These are phyloP conservation scores for Perdita meconis DNA, from an alignment of 2,888 invertebrate genomes.

Conservation along the genomic window DNA sequence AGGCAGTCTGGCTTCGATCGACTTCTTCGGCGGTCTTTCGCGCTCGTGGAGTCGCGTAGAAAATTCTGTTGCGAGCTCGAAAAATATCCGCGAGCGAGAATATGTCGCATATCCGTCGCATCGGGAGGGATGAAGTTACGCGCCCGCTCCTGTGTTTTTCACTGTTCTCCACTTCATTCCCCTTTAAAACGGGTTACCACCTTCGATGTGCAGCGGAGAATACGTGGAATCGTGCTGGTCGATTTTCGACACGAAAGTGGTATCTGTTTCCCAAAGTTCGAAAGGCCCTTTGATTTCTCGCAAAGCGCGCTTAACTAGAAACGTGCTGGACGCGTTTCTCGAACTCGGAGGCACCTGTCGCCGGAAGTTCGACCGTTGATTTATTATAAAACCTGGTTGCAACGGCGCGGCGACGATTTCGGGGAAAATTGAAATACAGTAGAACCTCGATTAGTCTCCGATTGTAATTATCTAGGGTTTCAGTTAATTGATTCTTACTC, in stretches of 20 bases:
- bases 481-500: too few species aligned
- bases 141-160: too few species aligned
- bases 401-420: background rate
- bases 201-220: background rate
- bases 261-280: background rate
- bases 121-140: too few species aligned
- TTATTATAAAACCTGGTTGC: background rate
- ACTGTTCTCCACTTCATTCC: background rate
- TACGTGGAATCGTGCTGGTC: background rate
- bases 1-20: conserved; percentile 54
- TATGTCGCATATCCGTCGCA: conserved; percentile 13
- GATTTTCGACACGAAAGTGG: conserved; percentile 14
- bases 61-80: conserved; percentile 57
- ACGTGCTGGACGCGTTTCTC: background rate
- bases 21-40: conserved; percentile 29
- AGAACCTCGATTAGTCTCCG: too few species aligned
- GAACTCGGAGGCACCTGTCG: background rate
- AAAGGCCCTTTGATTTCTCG: conserved; percentile 1
- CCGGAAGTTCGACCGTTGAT: conserved; percentile 9
- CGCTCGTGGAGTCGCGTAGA: conserved; percentile 28
- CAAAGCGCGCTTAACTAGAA: conserved; percentile 6
- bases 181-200: conserved; percentile 41
- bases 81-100: conserved; percentile 43
- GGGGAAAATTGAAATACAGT: too few species aligned
- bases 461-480: too few species aligned